Evolutionary conservation across 2,113 vertebrate species (phyloP).

Genomic region (Trinectes maculatus): DNA sequence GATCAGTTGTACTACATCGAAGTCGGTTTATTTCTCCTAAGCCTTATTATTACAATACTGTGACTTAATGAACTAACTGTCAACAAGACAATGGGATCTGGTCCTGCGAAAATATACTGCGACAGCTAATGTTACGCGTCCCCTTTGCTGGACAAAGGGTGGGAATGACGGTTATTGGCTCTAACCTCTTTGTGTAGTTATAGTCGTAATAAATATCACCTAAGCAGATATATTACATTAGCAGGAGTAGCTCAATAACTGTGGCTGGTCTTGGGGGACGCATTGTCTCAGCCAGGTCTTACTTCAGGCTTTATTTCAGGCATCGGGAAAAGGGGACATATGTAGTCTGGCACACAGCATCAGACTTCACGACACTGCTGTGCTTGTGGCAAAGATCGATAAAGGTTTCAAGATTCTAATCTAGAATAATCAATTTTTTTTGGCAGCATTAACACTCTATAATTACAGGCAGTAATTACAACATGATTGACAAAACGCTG

Average conservation of each 20-base stretch:
- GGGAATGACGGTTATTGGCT: conserved; percentile 48
- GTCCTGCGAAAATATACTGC: conserved; percentile 21
- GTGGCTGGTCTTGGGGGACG: conserved; percentile 31
- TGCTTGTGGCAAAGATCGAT: conserved; percentile 33
- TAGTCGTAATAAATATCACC: conserved; percentile 54
- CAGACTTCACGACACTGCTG: background rate
- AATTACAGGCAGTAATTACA: no score
- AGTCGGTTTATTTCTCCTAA: conserved; percentile 19
- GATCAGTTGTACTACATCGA: no score
- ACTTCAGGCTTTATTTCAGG: conserved; percentile 37
- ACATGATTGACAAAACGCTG: no score
- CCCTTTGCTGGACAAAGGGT: conserved; percentile 28
- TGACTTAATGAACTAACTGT: conserved; percentile 13
- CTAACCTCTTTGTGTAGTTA: conserved; percentile 39
- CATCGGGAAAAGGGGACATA: conserved; percentile 19
- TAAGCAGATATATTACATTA: conserved; percentile 50
- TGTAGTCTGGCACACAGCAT: conserved; percentile 24
- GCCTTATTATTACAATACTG: background rate
- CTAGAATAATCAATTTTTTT: no score
- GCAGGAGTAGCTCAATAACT: conserved; percentile 45
- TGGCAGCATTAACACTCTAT: no score
- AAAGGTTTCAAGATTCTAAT: background rate
- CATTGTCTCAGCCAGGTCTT: conserved; percentile 21
- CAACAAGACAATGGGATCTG: conserved; percentile 7
- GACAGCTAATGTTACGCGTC: conserved; percentile 35